These are phyloP conservation scores for Mirounga angustirostris DNA, from an alignment of 2,113 vertebrate species.

Conservation along the genomic window DNA sequence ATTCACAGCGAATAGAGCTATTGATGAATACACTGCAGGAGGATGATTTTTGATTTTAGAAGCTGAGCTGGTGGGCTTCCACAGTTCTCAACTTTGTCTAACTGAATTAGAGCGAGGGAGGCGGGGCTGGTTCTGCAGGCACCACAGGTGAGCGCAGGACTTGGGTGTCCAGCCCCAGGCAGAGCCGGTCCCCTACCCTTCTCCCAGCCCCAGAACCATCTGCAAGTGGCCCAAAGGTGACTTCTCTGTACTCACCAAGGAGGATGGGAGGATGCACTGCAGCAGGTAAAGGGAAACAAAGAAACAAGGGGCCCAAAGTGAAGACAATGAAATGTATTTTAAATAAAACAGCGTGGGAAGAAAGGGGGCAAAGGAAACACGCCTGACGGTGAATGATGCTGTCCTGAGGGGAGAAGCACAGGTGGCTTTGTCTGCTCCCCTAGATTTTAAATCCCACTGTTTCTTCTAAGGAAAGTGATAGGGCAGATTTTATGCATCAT, in stretches of 20 bases:
- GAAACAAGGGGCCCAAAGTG: not conserved
- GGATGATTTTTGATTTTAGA: not conserved
- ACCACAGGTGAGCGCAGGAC: not conserved
- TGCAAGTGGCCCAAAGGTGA: not conserved
- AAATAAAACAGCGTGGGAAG: not conserved
- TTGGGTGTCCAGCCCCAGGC: not conserved
- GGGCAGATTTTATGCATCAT: not conserved
- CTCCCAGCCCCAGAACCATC: not conserved
- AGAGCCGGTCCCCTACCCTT: not conserved
- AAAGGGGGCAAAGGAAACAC: not conserved
- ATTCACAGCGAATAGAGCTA: not conserved
- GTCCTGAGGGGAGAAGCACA: not conserved
- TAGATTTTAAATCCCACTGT: fast-evolving
- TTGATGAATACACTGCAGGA: not conserved
- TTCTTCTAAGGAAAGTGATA: not conserved
- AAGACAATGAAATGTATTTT: not conserved
- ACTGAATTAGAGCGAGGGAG: not conserved
- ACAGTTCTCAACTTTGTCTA: not conserved
- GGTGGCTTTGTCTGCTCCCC: not conserved
- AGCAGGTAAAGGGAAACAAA: no score
- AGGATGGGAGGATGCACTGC: fast-evolving
- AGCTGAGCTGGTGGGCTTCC: not conserved
- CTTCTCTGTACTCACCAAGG: not conserved
- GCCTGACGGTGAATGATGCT: fast-evolving
- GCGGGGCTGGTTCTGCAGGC: not conserved